Base-by-base conservation (phyloP, 2,113 vertebrate genomes). In the Mus pahari region DNA sequence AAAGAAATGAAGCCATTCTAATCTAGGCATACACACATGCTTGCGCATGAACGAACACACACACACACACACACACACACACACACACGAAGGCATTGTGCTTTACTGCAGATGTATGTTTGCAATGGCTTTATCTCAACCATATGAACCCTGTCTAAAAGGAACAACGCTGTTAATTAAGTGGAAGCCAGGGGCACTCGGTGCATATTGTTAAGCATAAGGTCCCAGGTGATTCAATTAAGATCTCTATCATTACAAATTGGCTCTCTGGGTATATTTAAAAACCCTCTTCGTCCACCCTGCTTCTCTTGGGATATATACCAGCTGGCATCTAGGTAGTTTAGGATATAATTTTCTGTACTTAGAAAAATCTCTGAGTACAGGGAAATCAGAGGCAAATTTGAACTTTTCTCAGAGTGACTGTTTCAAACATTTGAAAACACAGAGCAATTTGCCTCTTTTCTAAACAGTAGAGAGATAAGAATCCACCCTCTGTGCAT, bases 191-290 rank as follows among this genome's bases (percentile, higher is more conserved):
- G 88, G 92, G 90, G 81, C 94, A 94, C 94, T 89, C 87, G 82
- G 94, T 91, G 45, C 60, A 50, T 79, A 70, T 89, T 50, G 58
- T 74, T 74, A 86, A 48, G 42, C 84, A 50, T 89, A 83, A 89
- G 55, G 90, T 95, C 71, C 77, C 74, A n/a, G 68, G 48, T 92
- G 88, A 97, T 92, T 95, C 93, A 93, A 95, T 97, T 94, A 96
- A 95, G 84, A 92, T 82, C 74, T 90, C 94, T 92, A 77, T 86
- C 93, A 94, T 92, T 64, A 79, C n/a, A 77, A 68, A 92, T 58
- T 91, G 64, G 83, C 90, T 96, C 91, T 78, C 78, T 84, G 93
- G 89, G 73, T 96, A 42, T n/a, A 64, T 62, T 83, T 83, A 45
- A 7, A 20, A 79, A 62, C 64, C 60, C 89, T 92, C 90, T 68